phyloP scores from a whole-genome alignment of 2,797 vertebrate genomes.

The Lacerta bilineata region DNA sequence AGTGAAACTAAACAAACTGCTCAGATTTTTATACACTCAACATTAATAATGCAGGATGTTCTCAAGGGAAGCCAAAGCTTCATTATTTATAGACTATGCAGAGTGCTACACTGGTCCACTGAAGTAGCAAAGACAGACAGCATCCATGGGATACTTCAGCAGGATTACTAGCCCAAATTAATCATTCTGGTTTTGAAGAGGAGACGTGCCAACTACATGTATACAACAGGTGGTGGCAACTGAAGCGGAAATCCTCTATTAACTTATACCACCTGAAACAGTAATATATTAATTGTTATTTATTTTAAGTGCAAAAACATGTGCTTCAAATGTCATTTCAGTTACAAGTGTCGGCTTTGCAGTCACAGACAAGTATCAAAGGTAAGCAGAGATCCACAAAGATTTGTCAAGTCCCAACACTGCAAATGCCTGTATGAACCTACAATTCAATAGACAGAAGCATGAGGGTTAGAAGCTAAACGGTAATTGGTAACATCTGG shows the following conservation, averaged over 20 bases:
- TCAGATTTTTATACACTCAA: conserved; percentile 27
- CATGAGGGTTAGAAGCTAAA: not conserved
- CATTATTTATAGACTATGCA: conserved; percentile 40
- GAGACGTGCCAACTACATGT: not conserved
- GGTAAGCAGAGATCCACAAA: not conserved
- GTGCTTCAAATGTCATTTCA: not conserved
- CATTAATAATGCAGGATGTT: conserved; percentile 42
- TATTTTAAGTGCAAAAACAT: conserved; percentile 1
- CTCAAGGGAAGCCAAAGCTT: conserved; percentile 16
- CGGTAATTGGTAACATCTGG: not conserved
- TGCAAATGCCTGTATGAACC: not conserved
- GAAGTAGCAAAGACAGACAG: conserved; percentile 19
- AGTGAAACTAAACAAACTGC: conserved; percentile 27
- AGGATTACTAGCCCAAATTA: conserved; percentile 20
- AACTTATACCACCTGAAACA: not conserved
- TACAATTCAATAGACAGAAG: not conserved
- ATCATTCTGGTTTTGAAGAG: not conserved
- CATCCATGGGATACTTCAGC: conserved; percentile 16
- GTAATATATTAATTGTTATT: not conserved
- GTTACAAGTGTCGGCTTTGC: not conserved
- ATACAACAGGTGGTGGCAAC: not conserved
- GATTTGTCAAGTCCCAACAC: not conserved
- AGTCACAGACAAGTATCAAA: not conserved
- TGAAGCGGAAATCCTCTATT: not conserved
- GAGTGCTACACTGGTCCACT: conserved; percentile 8